Evolutionary conservation across 1,140 invertebrate genomes (phyloP).

Genomic region (Archivesica marissinica): DNA sequence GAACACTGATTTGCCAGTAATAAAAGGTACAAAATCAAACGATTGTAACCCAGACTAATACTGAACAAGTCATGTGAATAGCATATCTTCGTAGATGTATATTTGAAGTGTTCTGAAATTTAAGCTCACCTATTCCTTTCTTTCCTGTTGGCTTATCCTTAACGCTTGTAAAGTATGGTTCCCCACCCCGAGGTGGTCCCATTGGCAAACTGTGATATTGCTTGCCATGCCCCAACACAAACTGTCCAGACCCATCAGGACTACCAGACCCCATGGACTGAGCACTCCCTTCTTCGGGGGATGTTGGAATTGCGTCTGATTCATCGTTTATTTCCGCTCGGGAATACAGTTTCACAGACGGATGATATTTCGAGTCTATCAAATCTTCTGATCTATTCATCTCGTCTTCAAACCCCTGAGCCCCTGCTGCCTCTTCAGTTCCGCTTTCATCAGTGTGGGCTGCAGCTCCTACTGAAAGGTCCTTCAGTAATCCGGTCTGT

Average conservation of each 20-base stretch:
- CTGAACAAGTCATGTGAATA: neutral
- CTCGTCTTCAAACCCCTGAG: neutral
- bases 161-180: conserved; percentile 28
- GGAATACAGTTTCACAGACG: neutral
- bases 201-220: conserved; percentile 15
- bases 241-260: neutral
- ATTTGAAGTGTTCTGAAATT: neutral
- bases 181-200: conserved; percentile 7
- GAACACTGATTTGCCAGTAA: neutral
- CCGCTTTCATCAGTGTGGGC: neutral
- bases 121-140: conserved; percentile 47
- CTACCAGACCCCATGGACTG: neutral
- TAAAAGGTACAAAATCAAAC: conserved; percentile 42
- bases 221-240: neutral
- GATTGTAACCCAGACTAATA: neutral
- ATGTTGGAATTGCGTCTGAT: conserved; percentile 24
- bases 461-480: neutral
- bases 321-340: conserved; percentile 23
- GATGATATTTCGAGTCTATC: neutral
- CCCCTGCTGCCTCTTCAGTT: neutral
- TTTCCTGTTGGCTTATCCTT: conserved; percentile 40
- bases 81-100: neutral
- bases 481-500: neutral
- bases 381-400: neutral
- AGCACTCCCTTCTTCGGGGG: neutral